Evolutionary conservation across 1,140 invertebrate genomes (phyloP).

Genomic region (Meloidogyne floridensis): DNA sequence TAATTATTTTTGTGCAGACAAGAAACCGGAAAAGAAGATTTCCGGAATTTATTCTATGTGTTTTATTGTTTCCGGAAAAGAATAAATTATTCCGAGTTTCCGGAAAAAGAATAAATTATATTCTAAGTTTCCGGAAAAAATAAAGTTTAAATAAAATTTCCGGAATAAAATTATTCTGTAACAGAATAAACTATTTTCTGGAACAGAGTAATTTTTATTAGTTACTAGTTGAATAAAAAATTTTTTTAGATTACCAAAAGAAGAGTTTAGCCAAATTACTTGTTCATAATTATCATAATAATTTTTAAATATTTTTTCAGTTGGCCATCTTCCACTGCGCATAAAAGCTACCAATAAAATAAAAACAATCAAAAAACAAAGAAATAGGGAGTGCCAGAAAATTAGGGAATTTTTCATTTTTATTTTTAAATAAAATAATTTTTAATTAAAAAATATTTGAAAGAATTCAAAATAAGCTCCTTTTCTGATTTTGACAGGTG

Average conservation of each 20-base stretch:
- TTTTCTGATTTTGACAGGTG: not conserved
- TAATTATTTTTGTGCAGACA: no score
- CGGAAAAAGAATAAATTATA: no score
- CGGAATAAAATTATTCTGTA: no score
- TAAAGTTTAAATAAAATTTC: no score
- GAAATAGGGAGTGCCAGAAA: conserved; percentile 28
- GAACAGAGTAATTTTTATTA: no score
- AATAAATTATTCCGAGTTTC: no score
- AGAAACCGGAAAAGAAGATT: no score
- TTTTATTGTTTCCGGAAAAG: no score
- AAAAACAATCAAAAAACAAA: conserved; percentile 24
- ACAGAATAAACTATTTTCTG: no score
- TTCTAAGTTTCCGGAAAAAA: no score
- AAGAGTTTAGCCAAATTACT: not conserved
- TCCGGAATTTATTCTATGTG: no score
- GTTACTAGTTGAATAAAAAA: not conserved
- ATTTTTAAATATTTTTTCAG: not conserved
- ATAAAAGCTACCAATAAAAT: conserved; percentile 25
- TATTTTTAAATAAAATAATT: not conserved
- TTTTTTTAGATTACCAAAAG: not conserved
- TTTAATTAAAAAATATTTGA: not conserved
- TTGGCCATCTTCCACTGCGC: conserved; percentile 10
- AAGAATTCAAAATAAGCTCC: no score
- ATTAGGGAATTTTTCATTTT: conserved; percentile 10
- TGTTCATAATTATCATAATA: not conserved